Percentiles rank a stretch among this genome's conserved stretches.
Evolutionary conservation across 2,113 vertebrate species (phyloP).

Genomic region (Brevimyrus niger): DNA sequence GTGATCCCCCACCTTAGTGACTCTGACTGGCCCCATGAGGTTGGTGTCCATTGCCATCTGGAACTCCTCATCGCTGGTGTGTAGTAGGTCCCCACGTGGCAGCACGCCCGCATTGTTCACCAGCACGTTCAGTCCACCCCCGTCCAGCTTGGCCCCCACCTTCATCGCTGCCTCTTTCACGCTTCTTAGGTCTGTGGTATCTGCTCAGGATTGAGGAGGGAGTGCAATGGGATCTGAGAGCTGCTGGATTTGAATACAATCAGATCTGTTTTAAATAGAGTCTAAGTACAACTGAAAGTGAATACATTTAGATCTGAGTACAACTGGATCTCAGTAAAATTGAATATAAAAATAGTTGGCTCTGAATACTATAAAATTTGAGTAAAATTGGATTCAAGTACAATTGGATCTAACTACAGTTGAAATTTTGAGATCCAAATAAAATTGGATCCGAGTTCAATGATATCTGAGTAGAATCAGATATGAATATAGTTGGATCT

Average conservation of each 20-base stretch:
- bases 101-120: conserved; percentile 28
- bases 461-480: not conserved
- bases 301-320: not conserved
- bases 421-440: not conserved
- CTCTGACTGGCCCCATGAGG: not conserved
- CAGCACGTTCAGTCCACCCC: conserved; percentile 57
- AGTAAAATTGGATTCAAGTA: not conserved
- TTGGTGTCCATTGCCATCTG: not conserved
- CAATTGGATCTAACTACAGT: not conserved
- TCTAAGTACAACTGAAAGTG: not conserved
- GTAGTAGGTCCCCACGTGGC: not conserved
- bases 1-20: not conserved
- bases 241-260: not conserved
- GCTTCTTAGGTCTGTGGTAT: conserved; percentile 46
- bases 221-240: no score
- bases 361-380: not conserved
- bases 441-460: not conserved
- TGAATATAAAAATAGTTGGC: not conserved
- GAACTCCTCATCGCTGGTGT: not conserved
- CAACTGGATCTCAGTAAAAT: not conserved
- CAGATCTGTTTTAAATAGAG: not conserved
- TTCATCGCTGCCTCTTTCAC: conserved; percentile 52
- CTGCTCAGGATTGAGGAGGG: conserved; percentile 20
- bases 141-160: conserved; percentile 48
- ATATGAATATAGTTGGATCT: not conserved